These are phyloP conservation scores for Muntiacus reevesi DNA, from an alignment of 2,113 vertebrate genomes.

Conservation along the genomic window DNA sequence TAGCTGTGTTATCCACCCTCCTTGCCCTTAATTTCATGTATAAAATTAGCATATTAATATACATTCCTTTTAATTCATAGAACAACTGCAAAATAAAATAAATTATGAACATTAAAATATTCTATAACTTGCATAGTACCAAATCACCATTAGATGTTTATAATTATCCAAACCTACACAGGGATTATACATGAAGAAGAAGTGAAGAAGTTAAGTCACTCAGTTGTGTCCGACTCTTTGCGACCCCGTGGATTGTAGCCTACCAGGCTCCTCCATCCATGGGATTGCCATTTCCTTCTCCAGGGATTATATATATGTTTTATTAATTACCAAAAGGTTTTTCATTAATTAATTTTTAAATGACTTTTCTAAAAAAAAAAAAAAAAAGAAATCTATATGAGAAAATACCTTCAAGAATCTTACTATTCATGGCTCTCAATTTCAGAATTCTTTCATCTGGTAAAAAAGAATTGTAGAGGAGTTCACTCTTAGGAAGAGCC, in stretches of 20 bases:
- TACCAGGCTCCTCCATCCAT: too few species aligned
- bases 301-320: not conserved
- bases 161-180: not conserved
- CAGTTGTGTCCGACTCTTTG: too few species aligned
- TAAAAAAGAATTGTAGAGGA: not conserved
- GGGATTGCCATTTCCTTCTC: too few species aligned
- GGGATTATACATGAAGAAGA: not conserved
- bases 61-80: not conserved
- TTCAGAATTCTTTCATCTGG: not conserved
- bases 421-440: not conserved
- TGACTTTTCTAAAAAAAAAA: not conserved
- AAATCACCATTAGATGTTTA: not conserved
- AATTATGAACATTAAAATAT: conserved; percentile 6
- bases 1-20: not conserved
- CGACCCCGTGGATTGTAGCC: too few species aligned
- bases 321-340: not conserved
- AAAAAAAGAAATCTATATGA: not conserved
- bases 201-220: too few species aligned
- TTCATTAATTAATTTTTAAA: not conserved
- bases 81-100: not conserved
- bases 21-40: not conserved
- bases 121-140: not conserved
- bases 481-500: not conserved
- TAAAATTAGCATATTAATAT: not conserved
- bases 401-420: conserved; percentile 20